Conservation (phyloP, 1,140 invertebrate genomes). For the Drosophila busckii region DNA sequence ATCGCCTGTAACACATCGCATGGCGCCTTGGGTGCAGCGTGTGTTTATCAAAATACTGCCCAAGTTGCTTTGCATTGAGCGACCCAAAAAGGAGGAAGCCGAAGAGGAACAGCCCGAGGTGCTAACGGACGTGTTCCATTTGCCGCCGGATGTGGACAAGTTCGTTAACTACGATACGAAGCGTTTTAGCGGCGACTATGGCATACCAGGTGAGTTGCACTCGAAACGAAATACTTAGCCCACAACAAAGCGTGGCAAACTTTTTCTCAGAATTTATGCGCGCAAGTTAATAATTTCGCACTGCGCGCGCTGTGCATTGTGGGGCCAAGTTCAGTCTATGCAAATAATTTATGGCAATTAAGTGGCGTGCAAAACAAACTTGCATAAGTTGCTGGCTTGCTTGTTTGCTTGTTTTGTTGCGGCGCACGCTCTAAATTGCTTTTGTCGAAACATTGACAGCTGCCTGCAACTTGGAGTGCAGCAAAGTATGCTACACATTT, state of each 20-base stretch:
- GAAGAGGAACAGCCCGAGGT: slow-evolving; percentile 85
- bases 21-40: slow-evolving; percentile 93
- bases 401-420: too few species aligned
- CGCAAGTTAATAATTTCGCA: slow-evolving; percentile 37
- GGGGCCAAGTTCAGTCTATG: slow-evolving; percentile 12
- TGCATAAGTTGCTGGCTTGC: too few species aligned
- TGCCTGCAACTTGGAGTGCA: too few species aligned
- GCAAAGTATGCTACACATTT: too few species aligned
- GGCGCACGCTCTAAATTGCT: too few species aligned
- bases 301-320: neutral
- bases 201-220: slow-evolving; percentile 81
- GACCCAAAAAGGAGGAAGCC: slow-evolving; percentile 86
- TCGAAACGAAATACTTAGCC: slow-evolving; percentile 5
- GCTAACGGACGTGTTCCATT: slow-evolving; percentile 86
- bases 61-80: slow-evolving; percentile 89
- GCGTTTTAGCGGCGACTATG: slow-evolving; percentile 86
- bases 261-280: neutral
- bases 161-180: slow-evolving; percentile 83
- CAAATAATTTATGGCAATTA: slow-evolving; percentile 71
- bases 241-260: slow-evolving; percentile 27
- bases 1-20: slow-evolving; percentile 96
- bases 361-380: neutral
- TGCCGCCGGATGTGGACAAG: slow-evolving; percentile 85
- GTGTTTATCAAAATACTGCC: slow-evolving; percentile 95
- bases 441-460: too few species aligned